Percentiles rank a stretch among this genome's conserved stretches.
Evolutionary conservation across 2,888 invertebrate genomes (phyloP).

Genomic region (Dimorphilus gyrociliatus): DNA sequence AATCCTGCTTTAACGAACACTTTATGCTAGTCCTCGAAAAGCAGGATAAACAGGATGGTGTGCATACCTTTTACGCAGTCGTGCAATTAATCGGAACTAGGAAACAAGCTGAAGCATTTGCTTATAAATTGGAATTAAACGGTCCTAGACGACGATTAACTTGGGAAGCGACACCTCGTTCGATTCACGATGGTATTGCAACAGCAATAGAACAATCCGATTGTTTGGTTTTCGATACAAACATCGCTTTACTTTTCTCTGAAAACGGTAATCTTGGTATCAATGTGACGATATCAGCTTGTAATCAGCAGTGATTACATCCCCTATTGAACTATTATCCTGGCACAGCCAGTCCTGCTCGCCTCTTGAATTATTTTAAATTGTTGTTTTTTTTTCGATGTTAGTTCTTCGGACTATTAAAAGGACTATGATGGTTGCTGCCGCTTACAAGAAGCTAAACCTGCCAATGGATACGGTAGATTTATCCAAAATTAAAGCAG

Average conservation of each 20-base stretch:
- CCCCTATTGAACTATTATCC: too few species aligned
- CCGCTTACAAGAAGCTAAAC: too few species aligned
- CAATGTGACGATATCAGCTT: constrained; percentile 86
- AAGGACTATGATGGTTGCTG: too few species aligned
- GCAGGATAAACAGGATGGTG: constrained; percentile 62
- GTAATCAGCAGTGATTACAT: too few species aligned
- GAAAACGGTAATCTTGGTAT: constrained; percentile 98
- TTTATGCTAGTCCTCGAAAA: constrained; percentile 99
- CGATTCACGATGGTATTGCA: constrained; percentile 95
- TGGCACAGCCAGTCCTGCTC: too few species aligned
- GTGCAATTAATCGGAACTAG: constrained; percentile 95
- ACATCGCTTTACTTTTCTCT: constrained; percentile 91
- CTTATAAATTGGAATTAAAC: constrained; percentile 90
- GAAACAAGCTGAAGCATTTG: constrained; percentile 97
- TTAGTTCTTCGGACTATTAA: too few species aligned
- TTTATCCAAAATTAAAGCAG: too few species aligned
- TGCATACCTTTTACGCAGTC: constrained; percentile 56
- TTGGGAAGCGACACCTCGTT: constrained; percentile 97
- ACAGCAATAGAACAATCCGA: constrained; percentile 94
- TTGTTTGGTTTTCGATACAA: constrained; percentile 95
- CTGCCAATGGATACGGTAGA: too few species aligned
- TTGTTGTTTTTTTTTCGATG: too few species aligned
- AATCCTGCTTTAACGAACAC: constrained; percentile 95
- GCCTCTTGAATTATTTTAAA: too few species aligned
- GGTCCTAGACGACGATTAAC: constrained; percentile 82